Base-by-base conservation (phyloP, 2,888 invertebrate species). In the Pachymerium ferrugineum region DNA sequence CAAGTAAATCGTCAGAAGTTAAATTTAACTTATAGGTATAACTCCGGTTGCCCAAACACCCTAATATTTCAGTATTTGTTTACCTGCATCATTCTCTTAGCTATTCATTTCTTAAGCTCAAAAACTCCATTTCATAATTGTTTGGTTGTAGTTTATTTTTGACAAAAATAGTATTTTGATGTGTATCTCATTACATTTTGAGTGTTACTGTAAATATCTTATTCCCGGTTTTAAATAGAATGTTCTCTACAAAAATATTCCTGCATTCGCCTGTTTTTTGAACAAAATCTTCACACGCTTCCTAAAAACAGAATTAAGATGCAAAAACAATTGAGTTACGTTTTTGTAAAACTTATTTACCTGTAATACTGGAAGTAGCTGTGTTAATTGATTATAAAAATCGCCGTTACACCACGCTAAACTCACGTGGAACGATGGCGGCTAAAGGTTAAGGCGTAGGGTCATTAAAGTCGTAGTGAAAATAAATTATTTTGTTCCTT, bases 391-490 rank as follows among this genome's bases (percentile, higher is more conserved):
- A n/a, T 68, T 10, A 10, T 29, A 68, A 14, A 14, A n/a, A 14
- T 68, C 31, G 12, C 68, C 68, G 28, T 30, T 68, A 28, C 68
- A 68, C 68, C 68, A 68, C 1, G 29, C 68, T 25, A 68, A 25
- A 16, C 68, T 68, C 10, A 68, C 31, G 12, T 68, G 68, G n/a
- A 68, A 68, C 8, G 68, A 68, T 22, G 68, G 68, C 10, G 68
- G 68, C 68, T 68, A 28, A 29, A 67, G n/a, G 12, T n/a, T 38
- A 12, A 38, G 12, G 12, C n/a, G 12, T 38, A n/a, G 8, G 3
- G 10, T n/a, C 12, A n/a, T 38, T n/a, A 12, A 38, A 38, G 12
- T 38, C 16, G 38, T 3, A 38, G 14, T 54, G 6, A 30, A 16
- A 68, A 14, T 68, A 10, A 68, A 28, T 14, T 16, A 29, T 25